Base-by-base conservation (phyloP, 2,797 vertebrate species). In the Nyctalus aviator region DNA sequence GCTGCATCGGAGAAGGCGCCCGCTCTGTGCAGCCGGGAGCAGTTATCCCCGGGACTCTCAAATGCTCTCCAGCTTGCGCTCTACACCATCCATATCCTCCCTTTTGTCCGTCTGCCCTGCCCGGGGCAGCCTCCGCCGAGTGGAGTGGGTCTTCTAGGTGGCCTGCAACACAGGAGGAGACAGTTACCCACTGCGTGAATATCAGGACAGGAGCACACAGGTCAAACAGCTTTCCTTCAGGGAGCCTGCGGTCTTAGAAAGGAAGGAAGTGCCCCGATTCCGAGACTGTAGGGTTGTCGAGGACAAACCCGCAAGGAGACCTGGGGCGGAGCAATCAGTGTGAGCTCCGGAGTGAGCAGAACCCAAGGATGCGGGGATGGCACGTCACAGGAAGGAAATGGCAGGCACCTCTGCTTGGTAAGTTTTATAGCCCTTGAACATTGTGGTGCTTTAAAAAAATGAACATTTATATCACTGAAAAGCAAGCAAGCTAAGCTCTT, bases 1-100 rank as follows among this genome's bases (percentile, higher is more conserved):
- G 97, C 98, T 98, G 98, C 98, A 98, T 98, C 96, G 98, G 98
- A 98, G 94, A 84, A 84, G 73, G 94, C 84, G 64, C 85, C 88
- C 86, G 75, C 18, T 0, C 20, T 94, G 48, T 53, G 82, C n/a
- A 21, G 53, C 2, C 44, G 44, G 64, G 94, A 83, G 92, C 92
- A 97, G 46, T 66, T 93, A 83, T 73, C 90, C 93, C 95, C 66
- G 53, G 86, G 72, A 83, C 96, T 96, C 88, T 97, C 95, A 93
- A 83, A 84, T 35, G 95, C 14, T 84, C 87, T 83, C 93, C 88
- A 96, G 76, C 76, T 81, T 79, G 73, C 48, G 73, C 91, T 66
- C 97, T 95, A 95, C 98, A 97, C 97, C 98, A 98, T 97, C 1
- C 64, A 94, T 69, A 94, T 93, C 88, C 94, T 97, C 97, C 92